Base-by-base conservation (phyloP, 2,888 invertebrate genomes). In the Crepidodera aurea region DNA sequence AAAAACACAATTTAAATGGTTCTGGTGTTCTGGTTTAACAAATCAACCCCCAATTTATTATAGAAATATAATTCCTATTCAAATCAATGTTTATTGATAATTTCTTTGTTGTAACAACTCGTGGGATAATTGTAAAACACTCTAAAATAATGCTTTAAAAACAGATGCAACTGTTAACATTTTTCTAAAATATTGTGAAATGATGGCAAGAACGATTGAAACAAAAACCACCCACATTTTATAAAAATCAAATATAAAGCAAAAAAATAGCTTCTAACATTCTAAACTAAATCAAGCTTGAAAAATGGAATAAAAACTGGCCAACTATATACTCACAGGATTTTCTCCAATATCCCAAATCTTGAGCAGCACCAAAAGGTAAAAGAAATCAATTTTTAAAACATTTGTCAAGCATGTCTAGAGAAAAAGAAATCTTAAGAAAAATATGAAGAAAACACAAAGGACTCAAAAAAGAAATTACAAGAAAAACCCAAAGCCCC, bases 331-430 rank as follows among this genome's bases (percentile, higher is more conserved):
- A 79, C 79, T 79, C 76, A 79, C 79, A 78, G 29, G 67, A 69
- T 75, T 77, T 79, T 72, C 76, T 78, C 76, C 78, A 78, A 63
- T 73, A 77, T 75, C 79, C 77, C 60, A 73, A 76, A 74, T 66
- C 69, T 69, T 73, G 73, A 75, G 67, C 55, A 62, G 72, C 72
- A 71, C 70, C 70, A 71, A 69, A 64, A 68, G 46, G 53, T 19
- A 60, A 42, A 39, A 58, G 37, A 53, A 60, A 42, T 60, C 56
- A 63, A 62, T 69, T 71, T 68, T 71, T 66, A 67, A 65, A 58
- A 64, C 68, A 73, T 73, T 73, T 71, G 67, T 71, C 71, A 74
- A 72, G 72, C 73, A 13, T 2, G 22, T 7, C 10, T 70, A 72
- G 73, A 73, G 71, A 75, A 70, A 68, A 72, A 68, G 69, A 71